Conservation (phyloP, 2,113 vertebrate species). For the Tinamus guttatus region DNA sequence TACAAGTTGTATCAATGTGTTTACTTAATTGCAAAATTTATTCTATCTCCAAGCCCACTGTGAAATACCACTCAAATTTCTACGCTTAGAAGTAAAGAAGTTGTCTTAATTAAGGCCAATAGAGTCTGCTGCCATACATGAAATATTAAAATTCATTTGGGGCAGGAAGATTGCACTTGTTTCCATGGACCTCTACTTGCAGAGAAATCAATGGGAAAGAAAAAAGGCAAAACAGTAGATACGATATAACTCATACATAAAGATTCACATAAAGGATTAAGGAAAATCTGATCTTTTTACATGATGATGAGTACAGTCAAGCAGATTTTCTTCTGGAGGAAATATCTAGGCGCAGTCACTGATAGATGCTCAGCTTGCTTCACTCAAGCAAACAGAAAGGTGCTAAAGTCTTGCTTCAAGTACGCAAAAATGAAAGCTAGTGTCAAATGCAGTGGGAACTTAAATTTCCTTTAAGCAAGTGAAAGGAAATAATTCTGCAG, state of each 20-base stretch:
- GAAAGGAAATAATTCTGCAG: constrained; percentile 24
- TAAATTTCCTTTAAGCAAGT: background rate
- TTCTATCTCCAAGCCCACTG: background rate
- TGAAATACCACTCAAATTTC: background rate
- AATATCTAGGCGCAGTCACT: background rate
- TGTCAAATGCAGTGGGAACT: background rate
- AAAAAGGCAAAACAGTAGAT: background rate
- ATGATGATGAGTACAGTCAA: background rate
- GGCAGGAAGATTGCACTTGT: background rate
- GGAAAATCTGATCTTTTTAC: background rate
- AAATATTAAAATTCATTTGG: background rate
- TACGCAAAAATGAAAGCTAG: background rate
- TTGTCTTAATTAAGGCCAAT: background rate
- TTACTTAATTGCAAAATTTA: background rate
- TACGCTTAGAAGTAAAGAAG: background rate
- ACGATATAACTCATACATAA: background rate
- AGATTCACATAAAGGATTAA: background rate
- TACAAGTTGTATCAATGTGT: background rate
- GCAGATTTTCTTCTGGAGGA: background rate
- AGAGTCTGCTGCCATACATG: background rate
- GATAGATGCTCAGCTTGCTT: background rate
- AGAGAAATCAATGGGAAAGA: background rate
- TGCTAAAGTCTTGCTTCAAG: background rate
- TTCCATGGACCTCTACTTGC: background rate
- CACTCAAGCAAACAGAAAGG: background rate